Conservation (phyloP, 2,797 vertebrate genomes). For the Galaxias olidus region DNA sequence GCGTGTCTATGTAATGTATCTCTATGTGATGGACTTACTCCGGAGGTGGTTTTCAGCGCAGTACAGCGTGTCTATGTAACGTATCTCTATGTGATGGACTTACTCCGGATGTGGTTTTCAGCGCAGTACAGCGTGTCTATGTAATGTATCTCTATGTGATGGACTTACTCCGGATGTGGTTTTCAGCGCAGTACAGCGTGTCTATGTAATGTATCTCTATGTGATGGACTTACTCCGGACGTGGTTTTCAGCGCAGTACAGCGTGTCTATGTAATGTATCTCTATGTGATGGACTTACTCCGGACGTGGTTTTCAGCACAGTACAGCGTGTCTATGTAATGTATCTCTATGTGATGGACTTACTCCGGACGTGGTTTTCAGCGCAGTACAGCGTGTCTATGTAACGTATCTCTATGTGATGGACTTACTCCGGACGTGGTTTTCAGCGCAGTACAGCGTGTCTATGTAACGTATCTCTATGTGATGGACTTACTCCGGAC, state of each 20-base stretch:
- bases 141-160: not conserved
- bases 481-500: not conserved
- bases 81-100: no score
- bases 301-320: constrained; percentile 83
- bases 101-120: not conserved
- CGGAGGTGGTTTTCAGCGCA: constrained; percentile 83
- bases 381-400: not conserved
- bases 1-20: not conserved
- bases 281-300: constrained; percentile 68
- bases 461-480: constrained; percentile 61
- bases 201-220: constrained; percentile 61
- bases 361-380: not conserved
- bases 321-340: constrained; percentile 77
- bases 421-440: constrained; percentile 81
- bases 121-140: not conserved
- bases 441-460: constrained; percentile 86
- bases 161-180: constrained; percentile 81
- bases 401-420: not conserved
- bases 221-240: not conserved
- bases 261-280: not conserved
- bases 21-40: constrained; percentile 68
- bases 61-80: constrained; percentile 77
- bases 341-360: no score
- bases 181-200: constrained; percentile 86
- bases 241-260: not conserved